Percentiles rank a stretch among this genome's conserved stretches.
Conservation (phyloP, 2,797 vertebrate genomes). For the Knipowitschia caucasica region DNA sequence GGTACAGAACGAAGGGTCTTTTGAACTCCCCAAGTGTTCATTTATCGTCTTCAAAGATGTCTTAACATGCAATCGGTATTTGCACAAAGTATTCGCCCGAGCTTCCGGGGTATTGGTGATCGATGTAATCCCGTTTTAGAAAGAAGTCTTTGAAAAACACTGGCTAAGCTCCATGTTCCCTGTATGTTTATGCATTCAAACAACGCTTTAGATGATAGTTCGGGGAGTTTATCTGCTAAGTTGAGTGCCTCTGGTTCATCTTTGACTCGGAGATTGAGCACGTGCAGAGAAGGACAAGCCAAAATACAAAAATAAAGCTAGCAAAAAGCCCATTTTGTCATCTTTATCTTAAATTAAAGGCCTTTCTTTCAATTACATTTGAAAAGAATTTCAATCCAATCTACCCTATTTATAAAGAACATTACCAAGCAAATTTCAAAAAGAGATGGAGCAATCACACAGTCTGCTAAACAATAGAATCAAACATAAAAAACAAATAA, state of each 20-base stretch:
- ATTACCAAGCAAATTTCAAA: too few relatives aligned
- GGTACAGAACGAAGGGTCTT: constrained; percentile 1
- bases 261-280: background rate
- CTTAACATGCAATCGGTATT: constrained; percentile 28
- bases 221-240: background rate
- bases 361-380: too few relatives aligned
- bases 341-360: too few relatives aligned
- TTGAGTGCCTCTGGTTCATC: background rate
- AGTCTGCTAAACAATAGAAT: too few relatives aligned
- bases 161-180: constrained; percentile 4
- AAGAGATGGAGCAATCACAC: too few relatives aligned
- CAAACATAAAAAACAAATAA: too few relatives aligned
- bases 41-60: constrained; percentile 22
- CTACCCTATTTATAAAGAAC: too few relatives aligned
- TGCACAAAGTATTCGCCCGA: constrained; percentile 25
- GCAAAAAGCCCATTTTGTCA: too few relatives aligned
- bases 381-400: too few relatives aligned
- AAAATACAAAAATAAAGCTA: too few relatives aligned
- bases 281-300: too few relatives aligned
- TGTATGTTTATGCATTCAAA: background rate
- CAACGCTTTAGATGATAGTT: constrained; percentile 2
- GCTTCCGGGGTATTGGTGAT: constrained; percentile 16
- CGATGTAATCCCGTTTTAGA: constrained; percentile 14
- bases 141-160: constrained; percentile 7
- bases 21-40: constrained; percentile 29